phyloP scores from a whole-genome alignment of 2,888 invertebrate genomes.

The Marronus borbonicus region DNA sequence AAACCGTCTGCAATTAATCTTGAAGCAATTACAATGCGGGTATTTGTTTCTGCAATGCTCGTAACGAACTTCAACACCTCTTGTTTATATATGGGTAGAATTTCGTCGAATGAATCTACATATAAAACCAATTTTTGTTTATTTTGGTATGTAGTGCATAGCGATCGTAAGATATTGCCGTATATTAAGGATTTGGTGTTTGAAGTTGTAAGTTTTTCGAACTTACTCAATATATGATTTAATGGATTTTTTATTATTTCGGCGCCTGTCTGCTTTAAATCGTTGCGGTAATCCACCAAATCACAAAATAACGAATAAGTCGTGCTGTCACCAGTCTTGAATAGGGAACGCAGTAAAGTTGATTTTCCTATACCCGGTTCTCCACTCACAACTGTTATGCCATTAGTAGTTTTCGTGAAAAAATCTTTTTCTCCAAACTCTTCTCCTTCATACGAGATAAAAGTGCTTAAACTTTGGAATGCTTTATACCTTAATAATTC shows the following conservation, averaged over 20 bases:
- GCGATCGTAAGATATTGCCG: background rate
- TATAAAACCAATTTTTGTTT: background rate
- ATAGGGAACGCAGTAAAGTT: conserved; percentile 3
- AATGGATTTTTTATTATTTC: conserved; percentile 11
- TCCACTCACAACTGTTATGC: conserved; percentile 13
- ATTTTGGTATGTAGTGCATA: background rate
- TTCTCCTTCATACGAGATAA: conserved; percentile 5
- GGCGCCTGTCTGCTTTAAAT: background rate
- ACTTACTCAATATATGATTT: background rate
- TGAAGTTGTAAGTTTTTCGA: background rate
- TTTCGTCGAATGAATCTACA: conserved; percentile 37
- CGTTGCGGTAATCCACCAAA: conserved; percentile 14
- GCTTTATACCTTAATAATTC: conserved; percentile 24
- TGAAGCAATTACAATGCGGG: conserved; percentile 22
- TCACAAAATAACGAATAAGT: conserved; percentile 21
- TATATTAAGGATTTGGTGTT: background rate
- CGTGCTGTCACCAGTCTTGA: background rate
- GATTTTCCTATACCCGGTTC: conserved; percentile 34
- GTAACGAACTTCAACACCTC: conserved; percentile 16
- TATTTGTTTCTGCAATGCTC: background rate
- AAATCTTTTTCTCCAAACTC: conserved; percentile 4
- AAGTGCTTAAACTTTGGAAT: background rate
- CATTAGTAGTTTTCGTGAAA: background rate
- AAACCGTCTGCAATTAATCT: conserved; percentile 15
- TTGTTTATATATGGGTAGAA: conserved; percentile 21